phyloP scores from a whole-genome alignment of 2,888 invertebrate species.

The Himalopsyche kuldschensis region DNA sequence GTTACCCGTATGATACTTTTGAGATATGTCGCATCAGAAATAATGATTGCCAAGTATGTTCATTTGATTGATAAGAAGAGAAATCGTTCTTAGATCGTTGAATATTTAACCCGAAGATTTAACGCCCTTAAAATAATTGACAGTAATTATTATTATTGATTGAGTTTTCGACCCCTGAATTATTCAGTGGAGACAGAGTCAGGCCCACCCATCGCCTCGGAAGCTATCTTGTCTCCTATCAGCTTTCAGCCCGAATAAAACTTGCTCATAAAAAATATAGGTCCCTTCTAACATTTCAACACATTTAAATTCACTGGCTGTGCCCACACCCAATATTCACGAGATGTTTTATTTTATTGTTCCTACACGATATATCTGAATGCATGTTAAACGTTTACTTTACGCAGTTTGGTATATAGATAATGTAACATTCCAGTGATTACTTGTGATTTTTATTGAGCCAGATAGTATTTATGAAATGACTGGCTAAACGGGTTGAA shows the following conservation, averaged over 20 bases:
- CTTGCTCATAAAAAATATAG: constrained; percentile 20
- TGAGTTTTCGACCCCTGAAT: neutral
- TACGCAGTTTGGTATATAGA: neutral
- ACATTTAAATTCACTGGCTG: constrained; percentile 6
- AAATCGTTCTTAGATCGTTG: no score
- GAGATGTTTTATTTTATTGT: constrained; percentile 4
- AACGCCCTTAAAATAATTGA: no score
- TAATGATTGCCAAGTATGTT: no score
- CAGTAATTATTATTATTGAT: neutral
- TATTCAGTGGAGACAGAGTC: constrained; percentile 6
- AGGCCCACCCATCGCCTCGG: constrained; percentile 28
- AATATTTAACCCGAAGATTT: no score
- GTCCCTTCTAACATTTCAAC: constrained; percentile 18
- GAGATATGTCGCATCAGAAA: no score
- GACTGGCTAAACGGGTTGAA: neutral
- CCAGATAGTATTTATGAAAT: neutral
- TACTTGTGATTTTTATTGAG: constrained; percentile 1
- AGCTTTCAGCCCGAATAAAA: constrained; percentile 14
- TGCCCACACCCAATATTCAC: constrained; percentile 1
- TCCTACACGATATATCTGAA: neutral
- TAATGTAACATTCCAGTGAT: neutral
- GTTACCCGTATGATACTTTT: no score
- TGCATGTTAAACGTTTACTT: neutral
- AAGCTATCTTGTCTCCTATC: constrained; percentile 23
- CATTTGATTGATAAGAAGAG: no score